phyloP scores from a whole-genome alignment of 2,113 vertebrate species.

The Chloroceryle aenea region DNA sequence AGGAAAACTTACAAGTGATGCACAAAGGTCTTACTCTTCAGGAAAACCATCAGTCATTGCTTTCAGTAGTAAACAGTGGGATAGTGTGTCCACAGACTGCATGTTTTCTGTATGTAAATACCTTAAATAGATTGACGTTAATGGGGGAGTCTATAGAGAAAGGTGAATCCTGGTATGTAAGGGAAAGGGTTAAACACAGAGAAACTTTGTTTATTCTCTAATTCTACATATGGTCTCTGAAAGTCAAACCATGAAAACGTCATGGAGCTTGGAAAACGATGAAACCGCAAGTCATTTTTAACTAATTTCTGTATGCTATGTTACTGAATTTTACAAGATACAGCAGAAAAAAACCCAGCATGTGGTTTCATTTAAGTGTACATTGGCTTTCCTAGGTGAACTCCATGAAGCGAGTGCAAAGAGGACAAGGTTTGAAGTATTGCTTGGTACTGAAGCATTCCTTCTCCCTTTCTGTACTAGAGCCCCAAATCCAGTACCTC shows the following conservation, averaged over 20 bases:
- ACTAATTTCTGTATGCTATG: constrained; percentile 30
- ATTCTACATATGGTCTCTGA: not conserved
- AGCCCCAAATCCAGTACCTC: not conserved
- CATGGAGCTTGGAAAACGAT: constrained; percentile 11
- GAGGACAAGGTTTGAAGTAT: not conserved
- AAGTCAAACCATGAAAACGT: constrained; percentile 23
- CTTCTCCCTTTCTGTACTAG: not conserved
- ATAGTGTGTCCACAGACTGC: too few relatives aligned
- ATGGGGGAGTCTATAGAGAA: not conserved
- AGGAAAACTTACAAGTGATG: not conserved
- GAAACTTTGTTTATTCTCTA: not conserved
- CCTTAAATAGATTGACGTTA: not conserved
- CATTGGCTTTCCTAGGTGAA: not conserved
- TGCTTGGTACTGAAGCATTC: not conserved
- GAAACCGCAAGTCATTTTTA: constrained; percentile 53
- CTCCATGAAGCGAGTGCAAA: not conserved
- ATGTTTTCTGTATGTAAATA: not conserved
- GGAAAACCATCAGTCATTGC: not conserved
- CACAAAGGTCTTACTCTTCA: not conserved
- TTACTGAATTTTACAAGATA: constrained; percentile 50
- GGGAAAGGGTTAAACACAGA: not conserved
- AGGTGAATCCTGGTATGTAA: not conserved
- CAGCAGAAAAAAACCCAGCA: not conserved
- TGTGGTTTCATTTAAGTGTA: constrained; percentile 47
- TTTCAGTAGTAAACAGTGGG: not conserved